phyloP scores from a whole-genome alignment of 2,797 vertebrate genomes.

The Champsocephalus gunnari region DNA sequence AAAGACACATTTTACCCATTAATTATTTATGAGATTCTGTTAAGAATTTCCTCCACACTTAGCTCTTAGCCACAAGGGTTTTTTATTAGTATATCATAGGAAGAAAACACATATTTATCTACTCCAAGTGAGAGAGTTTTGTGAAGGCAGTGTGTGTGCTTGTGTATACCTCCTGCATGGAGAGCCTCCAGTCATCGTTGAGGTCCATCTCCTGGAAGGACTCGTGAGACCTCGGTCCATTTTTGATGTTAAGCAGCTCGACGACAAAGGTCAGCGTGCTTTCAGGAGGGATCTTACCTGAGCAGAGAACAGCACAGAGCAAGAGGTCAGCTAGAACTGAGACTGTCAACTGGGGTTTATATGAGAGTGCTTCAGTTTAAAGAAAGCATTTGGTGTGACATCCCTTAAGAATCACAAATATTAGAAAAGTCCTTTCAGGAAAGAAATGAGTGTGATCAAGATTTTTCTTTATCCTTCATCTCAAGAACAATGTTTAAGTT shows the following conservation, averaged over 20 bases:
- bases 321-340: conserved; percentile 23
- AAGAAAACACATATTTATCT: background rate
- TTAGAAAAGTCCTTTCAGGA: too few species aligned
- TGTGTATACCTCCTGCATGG: conserved; percentile 89
- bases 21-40: too few species aligned
- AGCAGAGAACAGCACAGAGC: conserved; percentile 17
- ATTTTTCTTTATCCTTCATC: too few species aligned
- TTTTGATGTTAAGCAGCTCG: conserved; percentile 94
- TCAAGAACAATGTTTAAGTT: too few species aligned
- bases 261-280: conserved; percentile 94
- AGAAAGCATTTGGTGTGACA: background rate
- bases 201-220: conserved; percentile 99
- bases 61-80: background rate
- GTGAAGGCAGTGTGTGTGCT: background rate
- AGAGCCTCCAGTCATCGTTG: conserved; percentile 97
- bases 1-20: too few species aligned
- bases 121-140: background rate
- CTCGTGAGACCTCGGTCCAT: conserved; percentile 96
- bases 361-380: background rate
- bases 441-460: too few species aligned
- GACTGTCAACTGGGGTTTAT: background rate
- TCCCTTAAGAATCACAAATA: background rate
- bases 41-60: background rate
- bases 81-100: background rate
- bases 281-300: conserved; percentile 97